A percentile compares a stretch with the other conserved stretches of the same genome.
Conservation (phyloP, 2,888 invertebrate species). For the Pollenia griseotomentosa region DNA sequence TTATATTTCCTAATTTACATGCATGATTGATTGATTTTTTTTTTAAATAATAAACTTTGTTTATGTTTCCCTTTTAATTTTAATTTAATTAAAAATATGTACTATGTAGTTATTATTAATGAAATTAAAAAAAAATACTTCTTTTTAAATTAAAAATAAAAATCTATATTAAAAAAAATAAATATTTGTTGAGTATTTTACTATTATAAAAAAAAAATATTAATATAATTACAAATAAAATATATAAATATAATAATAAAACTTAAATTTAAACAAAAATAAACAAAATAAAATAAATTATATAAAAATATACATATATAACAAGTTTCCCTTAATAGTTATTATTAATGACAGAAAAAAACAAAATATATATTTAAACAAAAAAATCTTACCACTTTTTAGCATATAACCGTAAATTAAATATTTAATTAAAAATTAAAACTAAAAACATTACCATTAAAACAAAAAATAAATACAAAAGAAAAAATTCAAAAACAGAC, state of each 20-base stretch:
- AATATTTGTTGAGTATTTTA: slow-evolving; percentile 84
- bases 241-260: slow-evolving; percentile 75
- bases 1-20: slow-evolving; percentile 32
- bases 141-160: slow-evolving; percentile 71
- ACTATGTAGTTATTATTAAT: slow-evolving; percentile 65
- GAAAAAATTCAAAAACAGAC: too few relatives aligned
- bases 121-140: slow-evolving; percentile 66
- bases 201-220: slow-evolving; percentile 77
- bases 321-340: slow-evolving; percentile 76
- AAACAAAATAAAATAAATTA: slow-evolving; percentile 38
- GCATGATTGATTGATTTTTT: slow-evolving; percentile 63
- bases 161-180: slow-evolving; percentile 73
- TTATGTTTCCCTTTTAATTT: slow-evolving; percentile 54
- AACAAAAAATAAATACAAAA: neutral
- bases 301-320: slow-evolving; percentile 73
- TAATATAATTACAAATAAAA: slow-evolving; percentile 69
- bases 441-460: slow-evolving; percentile 65
- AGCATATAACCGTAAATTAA: slow-evolving; percentile 71
- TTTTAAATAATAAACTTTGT: slow-evolving; percentile 30
- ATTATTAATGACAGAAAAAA: slow-evolving; percentile 75
- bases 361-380: slow-evolving; percentile 15
- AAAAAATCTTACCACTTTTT: slow-evolving; percentile 64
- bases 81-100: slow-evolving; percentile 49
- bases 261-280: slow-evolving; percentile 59
- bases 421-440: slow-evolving; percentile 74